phyloP scores from a whole-genome alignment of 1,140 invertebrate species.

The Zophobas morio region DNA sequence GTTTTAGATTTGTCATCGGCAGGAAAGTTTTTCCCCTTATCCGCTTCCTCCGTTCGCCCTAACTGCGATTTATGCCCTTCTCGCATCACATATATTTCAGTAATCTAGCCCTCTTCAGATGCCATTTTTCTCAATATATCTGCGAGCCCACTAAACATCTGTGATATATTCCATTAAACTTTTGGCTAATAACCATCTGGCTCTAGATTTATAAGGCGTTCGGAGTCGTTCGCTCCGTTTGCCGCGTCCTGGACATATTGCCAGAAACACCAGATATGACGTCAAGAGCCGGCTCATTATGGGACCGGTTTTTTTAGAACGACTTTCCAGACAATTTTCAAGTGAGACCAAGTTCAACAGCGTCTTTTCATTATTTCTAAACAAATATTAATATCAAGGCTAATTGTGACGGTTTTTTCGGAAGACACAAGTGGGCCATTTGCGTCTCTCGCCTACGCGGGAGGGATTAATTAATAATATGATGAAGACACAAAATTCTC shows the following conservation, averaged over 20 bases:
- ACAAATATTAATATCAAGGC: too few species aligned
- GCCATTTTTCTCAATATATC: conserved; percentile 66
- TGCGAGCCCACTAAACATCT: conserved; percentile 61
- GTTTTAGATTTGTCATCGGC: conserved; percentile 63
- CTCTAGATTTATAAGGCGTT: conserved; percentile 57
- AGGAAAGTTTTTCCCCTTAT: conserved; percentile 55
- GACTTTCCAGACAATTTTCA: too few species aligned
- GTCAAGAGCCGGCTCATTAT: conserved; percentile 8
- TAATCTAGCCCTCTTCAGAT: conserved; percentile 64
- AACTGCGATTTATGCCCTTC: conserved; percentile 64
- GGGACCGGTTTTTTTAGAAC: too few species aligned
- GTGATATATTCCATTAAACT: conserved; percentile 65
- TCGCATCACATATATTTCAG: conserved; percentile 63
- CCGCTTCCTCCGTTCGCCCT: conserved; percentile 54
- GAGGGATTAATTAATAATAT: too few species aligned
- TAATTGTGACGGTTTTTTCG: too few species aligned
- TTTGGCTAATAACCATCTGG: conserved; percentile 63
- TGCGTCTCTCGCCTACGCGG: too few species aligned
- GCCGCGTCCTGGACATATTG: conserved; percentile 41
- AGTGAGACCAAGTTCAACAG: too few species aligned
- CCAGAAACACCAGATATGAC: conserved; percentile 41
- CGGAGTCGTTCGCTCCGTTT: conserved; percentile 40
- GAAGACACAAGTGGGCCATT: too few species aligned
- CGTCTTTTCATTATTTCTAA: too few species aligned
- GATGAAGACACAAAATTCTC: too few species aligned